Base-by-base conservation (phyloP, 2,888 invertebrate species). In the Gastrophysa polygoni region DNA sequence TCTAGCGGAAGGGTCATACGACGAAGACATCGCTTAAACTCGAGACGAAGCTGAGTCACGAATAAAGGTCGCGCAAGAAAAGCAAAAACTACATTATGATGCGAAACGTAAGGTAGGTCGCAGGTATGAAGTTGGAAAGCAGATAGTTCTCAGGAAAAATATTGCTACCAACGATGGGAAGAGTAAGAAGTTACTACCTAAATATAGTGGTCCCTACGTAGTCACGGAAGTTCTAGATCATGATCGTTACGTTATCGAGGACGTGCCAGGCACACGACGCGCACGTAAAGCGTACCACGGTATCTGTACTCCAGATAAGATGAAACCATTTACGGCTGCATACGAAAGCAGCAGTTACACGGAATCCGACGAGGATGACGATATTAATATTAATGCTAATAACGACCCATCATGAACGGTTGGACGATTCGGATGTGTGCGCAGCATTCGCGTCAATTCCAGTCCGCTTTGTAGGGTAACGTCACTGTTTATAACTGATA, bases 131-230 rank as follows among this genome's bases (percentile, higher is more conserved):
- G 10, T 20, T 32, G 47, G 38, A 38, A 14, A 56, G 4, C 61
- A 56, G 16, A 50, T 61, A 11, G 4, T 61, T 11, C 5, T 61
- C 20, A 18, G 21, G 21, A 44, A 28, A 18, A 69, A 55, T 28
- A 54, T 47, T 7, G 14, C 21, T 16, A n/a, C 11, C 4, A 51
- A 59, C 10, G 57, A 52, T 2, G 66, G 64, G 5, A 62, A 52
- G 49, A 66, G 66, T 48, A 57, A 51, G 20, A 68, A 69, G 43
- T 56, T 69, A 8, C 47, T 57, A 10, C 52, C 63, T 8, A 61
- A 57, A 32, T 68, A 57, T 56, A 54, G 55, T 44, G 64, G 60
- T 7, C 69, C 68, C 10, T 59, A 64, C 52, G 38, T 57, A 11
- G 56, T 68, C 5, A 58, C 48, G 10, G 47, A 46, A 18, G 62